Base-by-base conservation (phyloP, 2,888 invertebrate species). In the Atethmia centrago region DNA sequence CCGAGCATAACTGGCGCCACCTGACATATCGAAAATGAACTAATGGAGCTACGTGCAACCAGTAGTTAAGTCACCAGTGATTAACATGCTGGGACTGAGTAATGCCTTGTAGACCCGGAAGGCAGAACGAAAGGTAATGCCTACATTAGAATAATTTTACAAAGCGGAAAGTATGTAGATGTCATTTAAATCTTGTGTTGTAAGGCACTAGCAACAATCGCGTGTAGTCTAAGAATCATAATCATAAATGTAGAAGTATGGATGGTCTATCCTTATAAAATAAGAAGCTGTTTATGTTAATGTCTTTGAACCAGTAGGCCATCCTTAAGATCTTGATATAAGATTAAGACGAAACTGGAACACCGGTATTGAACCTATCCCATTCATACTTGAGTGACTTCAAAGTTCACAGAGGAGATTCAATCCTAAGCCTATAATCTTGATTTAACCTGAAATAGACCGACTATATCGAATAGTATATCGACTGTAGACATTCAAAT, bases 1-100 rank as follows among this genome's bases (percentile, higher is more conserved):
- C 58, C n/a, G 45, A 82, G 56, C 56, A 59, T 42, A 72, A 82
- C 53, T 78, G 70, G 81, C 81, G 81, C 84, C 80, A 83, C 63
- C 67, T 81, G 84, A 74, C 83, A 53, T 71, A 83, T 81, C 70
- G 67, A 63, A 66, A 82, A 80, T 81, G 84, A 83, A 83, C 83
- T 83, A 83, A 70, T 56, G 70, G 59, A 21, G 42, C 45, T 83
- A 83, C 80, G 80, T 79, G 80, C 66, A 79, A 74, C 80, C 69
- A 55, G 83, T 80, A 74, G 80, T 83, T 79, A 78, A 62, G 47
- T 47, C 19, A 61, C 31, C 19, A 40, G 56, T 81, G 81, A 83
- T 81, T 81, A 81, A 79, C 80, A 81, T 79, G 84, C 84, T 81
- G 55, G 45, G 40, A 55, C 56, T 83, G 62, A 81, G 66, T 83